Evolutionary conservation across 2,888 invertebrate species (phyloP), one percentile per base, ranked within the genome.

Genomic region (Balanococcus diminutus): DNA sequence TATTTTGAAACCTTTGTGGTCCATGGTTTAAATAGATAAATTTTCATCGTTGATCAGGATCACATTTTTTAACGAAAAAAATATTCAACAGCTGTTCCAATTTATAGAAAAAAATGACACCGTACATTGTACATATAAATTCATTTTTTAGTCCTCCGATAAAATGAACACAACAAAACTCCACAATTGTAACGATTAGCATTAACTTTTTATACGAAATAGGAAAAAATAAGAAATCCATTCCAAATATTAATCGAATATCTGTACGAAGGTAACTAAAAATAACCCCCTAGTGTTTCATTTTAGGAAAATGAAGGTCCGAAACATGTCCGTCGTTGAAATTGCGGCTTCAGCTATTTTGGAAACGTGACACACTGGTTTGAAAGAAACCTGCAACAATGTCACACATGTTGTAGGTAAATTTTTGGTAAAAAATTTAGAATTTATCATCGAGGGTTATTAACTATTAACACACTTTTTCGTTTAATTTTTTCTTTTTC

Each of bases 311-410:
- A n/a, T n/a, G n/a, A n/a, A n/a, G n/a, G n/a, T n/a, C n/a, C n/a
- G n/a, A n/a, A n/a, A n/a, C n/a, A n/a, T n/a, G n/a, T n/a, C n/a
- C n/a, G n/a, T n/a, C n/a, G n/a, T n/a, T n/a, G n/a, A n/a, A n/a
- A n/a, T n/a, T n/a, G n/a, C n/a, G n/a, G n/a, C n/a, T 81, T 81
- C 81, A 32, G 0, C 36, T 31, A 16, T 22, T 31, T 51, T 82
- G 82, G 14, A 82, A 82, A 46, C 3, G 19, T 2, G 42, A 51
- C 14, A 84, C 42, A 14, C 72, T 46, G 22, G 39, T 84, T 84
- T 84, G 28, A n/a, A 84, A 84, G n/a, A 61, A 84, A 84, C 84
- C 84, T 84, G 84, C 36, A 84, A 84, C 28, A 67, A 22, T n/a
- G n/a, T n/a, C n/a, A n/a, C n/a, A n/a, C n/a, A n/a, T n/a, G n/a